Conservation (phyloP, 2,113 vertebrate genomes). For the Centropus bengalensis region DNA sequence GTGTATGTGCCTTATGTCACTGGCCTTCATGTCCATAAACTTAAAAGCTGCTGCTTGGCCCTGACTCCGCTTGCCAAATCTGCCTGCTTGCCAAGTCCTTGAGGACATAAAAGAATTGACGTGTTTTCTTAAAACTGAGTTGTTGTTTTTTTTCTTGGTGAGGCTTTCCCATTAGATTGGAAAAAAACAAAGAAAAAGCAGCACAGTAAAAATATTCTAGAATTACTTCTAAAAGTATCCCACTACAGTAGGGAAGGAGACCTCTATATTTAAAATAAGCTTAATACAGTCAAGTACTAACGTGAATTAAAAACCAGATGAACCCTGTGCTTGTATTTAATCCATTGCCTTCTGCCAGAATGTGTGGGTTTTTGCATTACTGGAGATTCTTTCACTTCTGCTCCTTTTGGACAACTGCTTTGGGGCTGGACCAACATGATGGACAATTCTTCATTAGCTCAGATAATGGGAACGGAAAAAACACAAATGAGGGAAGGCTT, state of each 20-base stretch:
- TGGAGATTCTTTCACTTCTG: conserved; percentile 3
- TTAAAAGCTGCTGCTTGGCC: background rate
- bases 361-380: background rate
- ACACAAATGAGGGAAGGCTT: background rate
- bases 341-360: background rate
- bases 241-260: background rate
- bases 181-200: background rate
- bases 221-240: background rate
- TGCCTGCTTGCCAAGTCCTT: conserved; percentile 8
- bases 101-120: background rate
- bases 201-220: background rate
- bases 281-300: background rate
- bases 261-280: conserved; percentile 14
- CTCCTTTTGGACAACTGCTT: background rate
- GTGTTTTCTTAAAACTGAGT: background rate
- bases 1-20: conserved; percentile 27
- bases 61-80: conserved; percentile 1
- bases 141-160: background rate
- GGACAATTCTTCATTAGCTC: background rate
- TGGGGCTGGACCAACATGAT: background rate
- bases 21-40: conserved; percentile 36
- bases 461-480: background rate
- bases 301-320: conserved; percentile 24
- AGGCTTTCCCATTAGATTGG: background rate
- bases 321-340: background rate